Conservation (phyloP, 1,140 invertebrate species). For the Akabosia matsudoensis region DNA sequence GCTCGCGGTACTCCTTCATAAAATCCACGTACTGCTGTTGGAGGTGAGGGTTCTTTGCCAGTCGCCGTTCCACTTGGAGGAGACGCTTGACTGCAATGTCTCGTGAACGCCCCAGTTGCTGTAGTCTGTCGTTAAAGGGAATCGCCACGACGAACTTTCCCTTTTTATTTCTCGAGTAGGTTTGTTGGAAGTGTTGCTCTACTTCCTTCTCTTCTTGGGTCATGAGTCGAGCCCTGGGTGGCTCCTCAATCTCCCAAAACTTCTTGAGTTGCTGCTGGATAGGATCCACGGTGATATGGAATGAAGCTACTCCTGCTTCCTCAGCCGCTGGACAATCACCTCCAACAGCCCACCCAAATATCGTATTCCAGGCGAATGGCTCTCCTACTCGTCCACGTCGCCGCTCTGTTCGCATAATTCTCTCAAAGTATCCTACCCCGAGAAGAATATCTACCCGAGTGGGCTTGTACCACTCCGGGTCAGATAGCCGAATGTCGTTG, state of each 20-base stretch:
- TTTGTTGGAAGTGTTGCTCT: slow-evolving; percentile 40
- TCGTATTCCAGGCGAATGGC: background rate
- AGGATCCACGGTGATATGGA: background rate
- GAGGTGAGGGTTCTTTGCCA: background rate
- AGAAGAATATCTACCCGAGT: too few species aligned
- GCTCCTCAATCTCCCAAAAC: slow-evolving; percentile 49
- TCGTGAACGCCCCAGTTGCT: slow-evolving; percentile 34
- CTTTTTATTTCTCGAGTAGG: slow-evolving; percentile 30
- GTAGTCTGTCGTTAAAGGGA: slow-evolving; percentile 44
- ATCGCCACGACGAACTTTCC: slow-evolving; percentile 47
- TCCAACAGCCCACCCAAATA: background rate
- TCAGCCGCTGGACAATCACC: background rate
- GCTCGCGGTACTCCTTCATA: slow-evolving; percentile 49
- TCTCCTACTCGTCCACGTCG: too few species aligned
- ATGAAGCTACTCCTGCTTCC: background rate
- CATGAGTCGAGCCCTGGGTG: background rate
- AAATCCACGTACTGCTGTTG: slow-evolving; percentile 41
- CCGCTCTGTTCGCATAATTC: background rate
- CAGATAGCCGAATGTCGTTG: too few species aligned
- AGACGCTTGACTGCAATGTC: background rate
- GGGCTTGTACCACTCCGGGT: too few species aligned
- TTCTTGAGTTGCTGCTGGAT: slow-evolving; percentile 34
- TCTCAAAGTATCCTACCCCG: background rate
- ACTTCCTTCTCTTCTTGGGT: slow-evolving; percentile 40
- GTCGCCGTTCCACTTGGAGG: background rate